Evolutionary conservation across 2,797 vertebrate genomes (phyloP).

Genomic region (Labeo calbasu): DNA sequence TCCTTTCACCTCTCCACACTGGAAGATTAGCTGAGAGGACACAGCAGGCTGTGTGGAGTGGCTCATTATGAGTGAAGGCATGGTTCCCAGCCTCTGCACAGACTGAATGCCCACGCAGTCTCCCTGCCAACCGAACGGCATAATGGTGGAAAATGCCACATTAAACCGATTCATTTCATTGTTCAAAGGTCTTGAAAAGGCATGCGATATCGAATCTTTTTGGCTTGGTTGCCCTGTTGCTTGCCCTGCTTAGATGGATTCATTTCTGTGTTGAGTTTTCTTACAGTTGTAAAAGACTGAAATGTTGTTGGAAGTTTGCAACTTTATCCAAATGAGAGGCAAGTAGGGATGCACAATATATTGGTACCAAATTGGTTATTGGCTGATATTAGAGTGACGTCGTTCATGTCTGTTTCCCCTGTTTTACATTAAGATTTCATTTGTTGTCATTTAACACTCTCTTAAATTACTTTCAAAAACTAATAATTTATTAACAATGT

Average conservation of each 20-base stretch:
- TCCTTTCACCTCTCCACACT: conserved; percentile 14
- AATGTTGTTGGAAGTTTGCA: neutral
- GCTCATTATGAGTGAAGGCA: conserved; percentile 41
- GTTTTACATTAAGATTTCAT: neutral
- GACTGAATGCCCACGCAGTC: conserved; percentile 35
- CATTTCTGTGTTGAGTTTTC: conserved; percentile 6
- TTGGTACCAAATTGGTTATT: neutral
- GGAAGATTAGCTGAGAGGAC: conserved; percentile 39
- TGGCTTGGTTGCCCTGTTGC: neutral
- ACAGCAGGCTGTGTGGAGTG: conserved; percentile 38
- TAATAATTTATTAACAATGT: neutral
- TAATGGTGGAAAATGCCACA: neutral
- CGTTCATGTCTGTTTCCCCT: neutral
- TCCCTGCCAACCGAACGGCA: conserved; percentile 20
- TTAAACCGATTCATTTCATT: conserved; percentile 2
- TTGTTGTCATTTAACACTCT: neutral
- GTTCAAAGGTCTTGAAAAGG: conserved; percentile 14
- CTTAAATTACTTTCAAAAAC: neutral
- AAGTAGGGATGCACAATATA: neutral
- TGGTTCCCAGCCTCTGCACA: conserved; percentile 29
- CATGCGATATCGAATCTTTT: neutral
- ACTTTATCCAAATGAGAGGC: neutral
- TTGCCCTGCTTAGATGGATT: neutral
- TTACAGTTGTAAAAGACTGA: neutral
- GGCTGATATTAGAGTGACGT: no score